Conservation (phyloP, 2,888 invertebrate genomes). For the Mythimna albipuncta region DNA sequence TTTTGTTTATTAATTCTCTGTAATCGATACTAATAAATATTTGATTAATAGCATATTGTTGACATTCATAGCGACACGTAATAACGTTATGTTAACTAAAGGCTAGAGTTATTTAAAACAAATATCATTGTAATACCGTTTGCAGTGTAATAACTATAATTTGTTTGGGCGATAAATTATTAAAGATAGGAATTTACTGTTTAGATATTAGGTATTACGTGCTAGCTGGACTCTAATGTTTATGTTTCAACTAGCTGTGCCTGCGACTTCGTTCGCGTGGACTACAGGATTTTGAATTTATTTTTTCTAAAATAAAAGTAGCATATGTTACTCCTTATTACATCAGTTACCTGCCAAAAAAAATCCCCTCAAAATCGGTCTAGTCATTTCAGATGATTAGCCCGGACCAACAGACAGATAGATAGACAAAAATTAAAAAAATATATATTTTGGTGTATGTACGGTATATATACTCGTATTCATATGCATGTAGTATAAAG, state of each 20-base stretch:
- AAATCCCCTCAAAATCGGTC: too few species aligned
- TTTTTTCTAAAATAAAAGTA: too few species aligned
- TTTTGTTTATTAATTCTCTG: conserved; percentile 2
- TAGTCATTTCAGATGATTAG: too few species aligned
- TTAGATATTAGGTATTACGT: background rate
- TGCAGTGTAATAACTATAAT: background rate
- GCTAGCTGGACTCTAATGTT: background rate
- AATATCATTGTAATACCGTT: conserved; percentile 6
- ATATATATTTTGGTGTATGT: too few species aligned
- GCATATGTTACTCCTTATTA: too few species aligned
- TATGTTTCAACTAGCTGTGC: background rate
- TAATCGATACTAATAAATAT: background rate
- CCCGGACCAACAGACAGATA: too few species aligned
- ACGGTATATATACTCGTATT: too few species aligned
- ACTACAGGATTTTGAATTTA: too few species aligned
- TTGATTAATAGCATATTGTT: background rate
- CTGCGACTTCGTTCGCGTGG: too few species aligned
- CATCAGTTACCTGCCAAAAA: too few species aligned
- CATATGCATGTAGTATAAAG: too few species aligned
- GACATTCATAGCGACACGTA: background rate
- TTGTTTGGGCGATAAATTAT: conserved; percentile 10
- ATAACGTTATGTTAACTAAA: conserved; percentile 15
- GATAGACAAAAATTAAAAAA: too few species aligned
- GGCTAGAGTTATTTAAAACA: conserved; percentile 2
- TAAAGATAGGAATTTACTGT: conserved; percentile 17